These are phyloP conservation scores for Anhinga anhinga DNA, from an alignment of 2,113 vertebrate genomes.

Conservation along the genomic window DNA sequence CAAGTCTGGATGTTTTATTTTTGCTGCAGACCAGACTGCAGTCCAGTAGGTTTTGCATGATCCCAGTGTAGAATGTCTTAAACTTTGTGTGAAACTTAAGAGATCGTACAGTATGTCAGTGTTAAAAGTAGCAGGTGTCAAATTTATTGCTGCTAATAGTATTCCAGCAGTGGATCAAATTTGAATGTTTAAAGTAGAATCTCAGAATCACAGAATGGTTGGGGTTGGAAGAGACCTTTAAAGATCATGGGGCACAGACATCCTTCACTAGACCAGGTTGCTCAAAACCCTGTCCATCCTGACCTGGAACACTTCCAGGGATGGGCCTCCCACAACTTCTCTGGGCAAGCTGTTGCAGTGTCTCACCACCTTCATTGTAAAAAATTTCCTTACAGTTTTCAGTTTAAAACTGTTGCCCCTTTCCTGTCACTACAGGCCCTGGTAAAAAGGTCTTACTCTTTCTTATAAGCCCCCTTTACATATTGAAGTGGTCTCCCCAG, in stretches of 20 bases:
- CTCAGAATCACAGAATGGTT: background rate
- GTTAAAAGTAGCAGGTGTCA: background rate
- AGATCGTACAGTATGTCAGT: background rate
- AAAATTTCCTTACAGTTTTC: background rate
- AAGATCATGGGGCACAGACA: background rate
- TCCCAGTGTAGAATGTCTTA: background rate
- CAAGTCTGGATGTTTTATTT: background rate
- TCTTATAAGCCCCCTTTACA: background rate
- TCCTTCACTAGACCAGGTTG: background rate
- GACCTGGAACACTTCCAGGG: background rate
- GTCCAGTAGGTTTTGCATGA: background rate
- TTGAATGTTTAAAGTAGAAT: background rate
- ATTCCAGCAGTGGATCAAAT: background rate
- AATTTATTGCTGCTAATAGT: background rate
- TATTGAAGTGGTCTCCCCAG: background rate
- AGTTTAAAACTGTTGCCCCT: background rate
- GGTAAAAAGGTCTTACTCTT: fast-evolving
- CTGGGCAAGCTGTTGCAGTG: no score
- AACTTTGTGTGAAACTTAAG: background rate
- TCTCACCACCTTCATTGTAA: no score
- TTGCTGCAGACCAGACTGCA: background rate
- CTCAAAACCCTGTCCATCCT: background rate
- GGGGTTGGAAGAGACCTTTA: background rate
- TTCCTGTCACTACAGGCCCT: no score
- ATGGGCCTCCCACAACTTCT: background rate